Percentiles rank a stretch among this genome's conserved stretches.
Evolutionary conservation across 2,113 vertebrate genomes (phyloP).

Genomic region (Garra rufa): DNA sequence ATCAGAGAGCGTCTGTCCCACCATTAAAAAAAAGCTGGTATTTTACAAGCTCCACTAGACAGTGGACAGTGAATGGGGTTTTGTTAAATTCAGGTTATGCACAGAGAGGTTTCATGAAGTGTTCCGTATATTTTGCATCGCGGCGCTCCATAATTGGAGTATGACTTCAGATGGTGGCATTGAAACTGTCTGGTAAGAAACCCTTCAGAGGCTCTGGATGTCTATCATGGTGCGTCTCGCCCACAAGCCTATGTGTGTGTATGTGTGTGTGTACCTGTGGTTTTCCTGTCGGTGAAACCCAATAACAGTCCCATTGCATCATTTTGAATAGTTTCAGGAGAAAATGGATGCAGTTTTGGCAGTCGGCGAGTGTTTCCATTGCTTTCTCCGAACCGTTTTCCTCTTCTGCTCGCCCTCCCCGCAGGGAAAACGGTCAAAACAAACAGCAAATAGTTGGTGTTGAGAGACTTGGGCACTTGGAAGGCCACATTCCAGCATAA

Average conservation of each 20-base stretch:
- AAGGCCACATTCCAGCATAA: conserved; percentile 63
- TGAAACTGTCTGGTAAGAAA: conserved; percentile 54
- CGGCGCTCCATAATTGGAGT: conserved; percentile 41
- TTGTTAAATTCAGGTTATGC: conserved; percentile 38
- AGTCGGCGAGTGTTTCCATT: conserved; percentile 60
- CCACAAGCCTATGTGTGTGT: conserved; percentile 51
- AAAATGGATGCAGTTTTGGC: conserved; percentile 66
- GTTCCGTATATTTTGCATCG: conserved; percentile 43
- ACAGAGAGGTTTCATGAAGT: conserved; percentile 49
- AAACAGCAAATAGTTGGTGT: conserved; percentile 65
- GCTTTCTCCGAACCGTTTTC: conserved; percentile 56
- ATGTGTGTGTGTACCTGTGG: conserved; percentile 58
- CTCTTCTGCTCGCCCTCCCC: conserved; percentile 53
- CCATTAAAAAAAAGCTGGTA: conserved; percentile 1
- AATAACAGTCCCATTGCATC: conserved; percentile 69
- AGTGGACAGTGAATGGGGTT: conserved; percentile 35
- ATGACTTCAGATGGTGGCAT: conserved; percentile 56
- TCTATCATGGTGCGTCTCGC: conserved; percentile 57
- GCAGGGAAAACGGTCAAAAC: conserved; percentile 61
- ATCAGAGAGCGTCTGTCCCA: conserved; percentile 39
- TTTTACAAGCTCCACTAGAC: conserved; percentile 48
- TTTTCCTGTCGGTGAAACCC: conserved; percentile 67
- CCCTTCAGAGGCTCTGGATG: conserved; percentile 45
- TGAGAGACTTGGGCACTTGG: conserved; percentile 56
- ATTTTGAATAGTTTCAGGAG: conserved; percentile 64